Evolutionary conservation across 2,888 invertebrate genomes (phyloP), one percentile per base, ranked within the genome.

Genomic region (Torymus tubicola): DNA sequence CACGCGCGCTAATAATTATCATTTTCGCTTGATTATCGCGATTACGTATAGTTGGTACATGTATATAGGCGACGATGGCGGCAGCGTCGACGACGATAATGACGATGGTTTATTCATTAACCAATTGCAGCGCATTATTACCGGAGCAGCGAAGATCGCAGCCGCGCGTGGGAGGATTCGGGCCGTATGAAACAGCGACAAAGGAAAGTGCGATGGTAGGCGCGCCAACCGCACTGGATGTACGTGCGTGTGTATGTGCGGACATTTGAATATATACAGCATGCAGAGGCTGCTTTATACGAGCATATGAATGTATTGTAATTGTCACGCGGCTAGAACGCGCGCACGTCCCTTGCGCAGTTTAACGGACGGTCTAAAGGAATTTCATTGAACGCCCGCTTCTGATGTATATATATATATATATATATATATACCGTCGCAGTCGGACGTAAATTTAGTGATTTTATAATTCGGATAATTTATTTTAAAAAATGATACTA

Each of bases 221-320:
- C n/a, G 14, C 65, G 50, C 14, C 42, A 8, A 8, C 42, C 8
- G 8, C 42, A 42, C 42, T 42, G 42, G 42, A 42, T 42, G 42
- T n/a, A n/a, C n/a, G n/a, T n/a, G n/a, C n/a, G n/a, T 21, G 1
- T 42, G 42, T 42, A 42, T 42, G 42, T 58, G 53, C 18, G 21
- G 24, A 57, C 63, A 77, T 77, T 75, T 71, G 58, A 78, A 78
- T 21, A 78, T 21, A 78, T 78, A 72, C 31, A 24, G 31, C 69
- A 55, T 69, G 18, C 60, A 72, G 72, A 55, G 21, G 42, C 61
- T 21, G 18, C 24, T 53, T 58, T 21, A 13, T 58, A n/a, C 58
- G n/a, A 58, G 57, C 65, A 24, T 16, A 71, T 61, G 60, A 64
- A 64, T 64, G 64, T 57, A 77, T 70, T 77, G 64, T 64, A 70